phyloP scores from a whole-genome alignment of 2,113 vertebrate species.

The Brachyhypopomus gauderio region DNA sequence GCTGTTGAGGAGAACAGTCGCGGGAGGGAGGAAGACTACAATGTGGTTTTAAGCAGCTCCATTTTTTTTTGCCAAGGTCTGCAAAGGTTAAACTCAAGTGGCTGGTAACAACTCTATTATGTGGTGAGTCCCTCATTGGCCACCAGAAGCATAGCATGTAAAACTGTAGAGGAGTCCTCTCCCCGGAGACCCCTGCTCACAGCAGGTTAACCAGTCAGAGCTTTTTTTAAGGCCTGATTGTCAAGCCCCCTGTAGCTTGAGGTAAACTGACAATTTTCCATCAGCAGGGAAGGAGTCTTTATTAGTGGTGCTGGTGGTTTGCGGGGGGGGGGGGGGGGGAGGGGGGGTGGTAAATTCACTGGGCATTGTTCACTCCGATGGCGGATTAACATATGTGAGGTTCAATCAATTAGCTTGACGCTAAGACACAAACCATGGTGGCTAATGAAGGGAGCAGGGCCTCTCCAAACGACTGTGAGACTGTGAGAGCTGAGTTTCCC shows the following conservation, averaged over 20 bases:
- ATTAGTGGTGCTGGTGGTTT: constrained; percentile 72
- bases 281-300: constrained; percentile 87
- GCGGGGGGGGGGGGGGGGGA: constrained; percentile 55
- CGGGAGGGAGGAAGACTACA: constrained; percentile 47
- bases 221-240: constrained; percentile 89
- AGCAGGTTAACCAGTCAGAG: constrained; percentile 90
- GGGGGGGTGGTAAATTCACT: constrained; percentile 64
- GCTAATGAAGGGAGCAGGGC: constrained; percentile 43
- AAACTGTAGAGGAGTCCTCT: constrained; percentile 80
- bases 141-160: constrained; percentile 83
- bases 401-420: constrained; percentile 52
- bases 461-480: constrained; percentile 11
- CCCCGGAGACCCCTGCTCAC: constrained; percentile 86
- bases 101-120: constrained; percentile 82
- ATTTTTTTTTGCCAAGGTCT: constrained; percentile 57
- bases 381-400: constrained; percentile 54
- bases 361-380: constrained; percentile 55
- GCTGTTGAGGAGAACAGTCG: constrained; percentile 19
- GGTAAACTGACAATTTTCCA: constrained; percentile 90
- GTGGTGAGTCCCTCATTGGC: constrained; percentile 77
- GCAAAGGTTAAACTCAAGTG: constrained; percentile 76
- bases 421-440: constrained; percentile 51
- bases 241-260: constrained; percentile 82
- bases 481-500: constrained; percentile 9
- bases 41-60: constrained; percentile 54